Evolutionary conservation across 2,888 invertebrate species (phyloP).

Genomic region (Digitonthophagus gazella): DNA sequence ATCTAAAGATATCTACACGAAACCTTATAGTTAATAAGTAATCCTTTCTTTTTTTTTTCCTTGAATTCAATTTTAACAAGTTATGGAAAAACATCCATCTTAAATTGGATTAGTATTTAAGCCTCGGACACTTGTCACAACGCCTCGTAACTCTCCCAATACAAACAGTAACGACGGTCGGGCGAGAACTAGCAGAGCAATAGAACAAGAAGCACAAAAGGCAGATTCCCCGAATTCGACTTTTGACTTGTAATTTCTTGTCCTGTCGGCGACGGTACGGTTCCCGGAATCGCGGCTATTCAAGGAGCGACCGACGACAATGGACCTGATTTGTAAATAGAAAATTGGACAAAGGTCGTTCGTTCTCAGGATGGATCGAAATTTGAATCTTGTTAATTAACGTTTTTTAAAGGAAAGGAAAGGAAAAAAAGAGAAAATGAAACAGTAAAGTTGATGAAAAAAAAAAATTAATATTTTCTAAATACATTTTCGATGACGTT

Average conservation of each 20-base stretch:
- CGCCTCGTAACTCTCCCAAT: background rate
- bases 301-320: background rate
- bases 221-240: background rate
- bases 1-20: background rate
- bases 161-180: background rate
- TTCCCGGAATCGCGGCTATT: background rate
- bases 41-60: background rate
- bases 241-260: background rate
- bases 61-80: background rate
- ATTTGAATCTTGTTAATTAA: background rate
- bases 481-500: background rate
- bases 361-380: background rate
- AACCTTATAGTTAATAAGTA: background rate
- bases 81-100: background rate
- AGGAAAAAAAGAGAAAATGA: background rate
- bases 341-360: background rate
- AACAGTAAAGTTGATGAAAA: background rate
- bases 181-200: background rate
- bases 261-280: background rate
- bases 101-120: background rate
- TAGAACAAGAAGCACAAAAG: background rate
- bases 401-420: background rate
- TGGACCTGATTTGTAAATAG: background rate
- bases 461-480: background rate
- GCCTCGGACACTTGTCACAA: background rate